Base-by-base conservation (phyloP, 1,140 invertebrate species). In the Drosophila funebris region DNA sequence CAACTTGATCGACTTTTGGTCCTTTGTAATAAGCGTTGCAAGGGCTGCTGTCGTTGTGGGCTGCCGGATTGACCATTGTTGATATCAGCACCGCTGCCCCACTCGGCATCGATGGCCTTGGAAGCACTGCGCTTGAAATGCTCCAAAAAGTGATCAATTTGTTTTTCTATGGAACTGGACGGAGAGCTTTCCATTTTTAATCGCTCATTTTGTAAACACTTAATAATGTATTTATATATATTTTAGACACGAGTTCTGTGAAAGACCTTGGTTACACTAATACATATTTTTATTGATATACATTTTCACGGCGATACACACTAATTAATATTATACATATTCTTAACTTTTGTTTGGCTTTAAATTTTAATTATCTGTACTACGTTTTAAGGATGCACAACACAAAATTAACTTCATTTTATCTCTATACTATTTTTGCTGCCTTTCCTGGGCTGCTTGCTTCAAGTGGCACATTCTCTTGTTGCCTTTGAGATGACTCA, bases 131-230 rank as follows among this genome's bases (percentile, higher is more conserved):
- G 94, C 88, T 95, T 96, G 89, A 96, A 96, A 84, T 96, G 95
- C 92, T 96, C 95, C 90, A 96, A 92, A 92, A 96, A 96, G 92
- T 94, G 95, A 93, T 96, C 96, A 92, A 96, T 96, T 92, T 96
- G 95, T 73, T 94, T 95, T 92, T 96, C 96, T 90, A 96, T 95
- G 66, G 94, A 95, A 67, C 93, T 94, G 36, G 79, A 80, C 74
- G 94, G 94, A 74, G 95, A 95, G 85, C 92, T 94, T 73, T 94
- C 94, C 94, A 95, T 95, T 48, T 70, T 78, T 14, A 66, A 14
- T 13, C 24, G 16, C 27, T 50, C 61, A 71, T 60, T 52, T 62
- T 41, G 44, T 1, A 36, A 46, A 7, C 39, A 60, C 57, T 33
- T 31, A 16, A 31, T 22, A 43, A 41, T 13, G 41, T 33, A 8